These are phyloP conservation scores for Pachyrhynchus sulphureomaculatus DNA, from an alignment of 1,140 invertebrate species.

Conservation along the genomic window DNA sequence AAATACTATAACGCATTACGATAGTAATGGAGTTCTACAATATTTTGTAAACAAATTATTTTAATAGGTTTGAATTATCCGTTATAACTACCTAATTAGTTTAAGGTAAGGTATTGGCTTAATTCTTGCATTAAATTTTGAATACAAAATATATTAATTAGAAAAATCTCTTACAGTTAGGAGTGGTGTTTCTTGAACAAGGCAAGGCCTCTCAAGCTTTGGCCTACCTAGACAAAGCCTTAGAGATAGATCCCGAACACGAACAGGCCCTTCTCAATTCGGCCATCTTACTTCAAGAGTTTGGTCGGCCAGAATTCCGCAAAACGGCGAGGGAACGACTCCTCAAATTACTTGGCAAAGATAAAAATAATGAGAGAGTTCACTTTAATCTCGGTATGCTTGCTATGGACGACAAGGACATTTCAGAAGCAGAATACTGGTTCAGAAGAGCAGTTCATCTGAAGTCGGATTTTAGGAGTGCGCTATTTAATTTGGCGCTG, in stretches of 20 bases:
- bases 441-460: constrained; percentile 83
- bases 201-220: constrained; percentile 88
- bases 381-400: constrained; percentile 90
- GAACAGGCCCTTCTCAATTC: constrained; percentile 94
- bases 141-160: too few relatives aligned
- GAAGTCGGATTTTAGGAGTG: constrained; percentile 85
- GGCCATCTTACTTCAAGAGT: constrained; percentile 89
- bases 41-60: too few relatives aligned
- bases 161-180: constrained; percentile 72
- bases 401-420: constrained; percentile 91
- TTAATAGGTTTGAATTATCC: too few relatives aligned
- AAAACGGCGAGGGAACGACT: constrained; percentile 78
- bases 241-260: constrained; percentile 91
- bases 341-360: constrained; percentile 78
- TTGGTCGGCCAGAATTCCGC: constrained; percentile 75
- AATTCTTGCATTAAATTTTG: too few relatives aligned
- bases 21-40: too few relatives aligned
- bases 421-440: constrained; percentile 84
- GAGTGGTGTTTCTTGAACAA: constrained; percentile 91
- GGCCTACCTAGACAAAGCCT: constrained; percentile 88
- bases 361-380: constrained; percentile 79
- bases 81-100: too few relatives aligned
- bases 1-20: too few relatives aligned
- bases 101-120: too few relatives aligned
- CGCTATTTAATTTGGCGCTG: constrained; percentile 92